Evolutionary conservation across 2,797 vertebrate genomes (phyloP).

Genomic region (Bryconaethiops microstoma): DNA sequence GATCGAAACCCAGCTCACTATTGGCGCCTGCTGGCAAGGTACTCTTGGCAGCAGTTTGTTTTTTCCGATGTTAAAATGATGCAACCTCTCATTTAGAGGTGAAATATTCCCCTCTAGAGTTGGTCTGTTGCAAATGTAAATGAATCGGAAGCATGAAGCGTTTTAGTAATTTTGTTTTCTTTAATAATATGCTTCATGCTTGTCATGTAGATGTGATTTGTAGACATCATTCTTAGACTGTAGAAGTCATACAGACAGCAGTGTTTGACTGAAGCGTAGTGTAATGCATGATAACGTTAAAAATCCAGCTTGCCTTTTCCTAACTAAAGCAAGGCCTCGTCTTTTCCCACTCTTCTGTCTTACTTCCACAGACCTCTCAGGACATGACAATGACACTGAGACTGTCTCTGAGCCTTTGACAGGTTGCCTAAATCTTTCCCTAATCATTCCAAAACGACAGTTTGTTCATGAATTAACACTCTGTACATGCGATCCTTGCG

Average conservation of each 20-base stretch:
- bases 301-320: constrained; percentile 65
- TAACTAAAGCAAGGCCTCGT: constrained; percentile 58
- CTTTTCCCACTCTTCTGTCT: constrained; percentile 85
- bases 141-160: background rate
- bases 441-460: constrained; percentile 64
- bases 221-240: background rate
- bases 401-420: constrained; percentile 88
- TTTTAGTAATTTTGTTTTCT: background rate
- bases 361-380: constrained; percentile 92
- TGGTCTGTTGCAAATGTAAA: constrained; percentile 14
- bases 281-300: constrained; percentile 55
- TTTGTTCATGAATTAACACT: constrained; percentile 74
- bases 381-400: constrained; percentile 96
- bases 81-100: constrained; percentile 14
- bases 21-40: constrained; percentile 99
- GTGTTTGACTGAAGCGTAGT: constrained; percentile 44
- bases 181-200: constrained; percentile 16
- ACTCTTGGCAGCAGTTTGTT: constrained; percentile 42
- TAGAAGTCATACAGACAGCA: background rate
- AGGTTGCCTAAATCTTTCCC: constrained; percentile 89
- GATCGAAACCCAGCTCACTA: constrained; percentile 91
- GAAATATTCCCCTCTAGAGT: constrained; percentile 1
- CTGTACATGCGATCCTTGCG: constrained; percentile 38
- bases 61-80: constrained; percentile 27
- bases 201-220: constrained; percentile 5